Percentiles rank a stretch among this genome's conserved stretches.
Evolutionary conservation across 2,888 invertebrate genomes (phyloP).

Genomic region (Eustalomyia histrio): DNA sequence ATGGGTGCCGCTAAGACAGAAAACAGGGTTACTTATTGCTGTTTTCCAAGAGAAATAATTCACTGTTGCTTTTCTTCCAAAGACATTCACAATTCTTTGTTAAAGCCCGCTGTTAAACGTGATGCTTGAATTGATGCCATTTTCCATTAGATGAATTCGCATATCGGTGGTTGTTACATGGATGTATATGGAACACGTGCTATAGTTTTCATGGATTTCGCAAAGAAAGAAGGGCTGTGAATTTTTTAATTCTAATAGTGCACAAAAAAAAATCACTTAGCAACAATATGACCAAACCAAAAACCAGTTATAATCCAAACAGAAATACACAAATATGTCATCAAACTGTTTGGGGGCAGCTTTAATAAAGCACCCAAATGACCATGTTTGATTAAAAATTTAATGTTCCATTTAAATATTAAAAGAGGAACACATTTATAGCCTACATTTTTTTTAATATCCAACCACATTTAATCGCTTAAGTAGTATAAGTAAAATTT

Average conservation of each 20-base stretch:
- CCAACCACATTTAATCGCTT: background rate
- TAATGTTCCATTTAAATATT: slow-evolving; percentile 11
- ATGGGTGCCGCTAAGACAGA: slow-evolving; percentile 8
- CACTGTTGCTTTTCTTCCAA: slow-evolving; percentile 42
- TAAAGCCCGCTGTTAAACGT: slow-evolving; percentile 56
- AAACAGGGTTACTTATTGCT: slow-evolving; percentile 37
- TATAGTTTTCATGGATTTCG: slow-evolving; percentile 42
- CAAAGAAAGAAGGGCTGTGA: slow-evolving; percentile 14
- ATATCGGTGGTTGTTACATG: slow-evolving; percentile 40
- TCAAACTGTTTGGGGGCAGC: background rate
- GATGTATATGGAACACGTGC: slow-evolving; percentile 55
- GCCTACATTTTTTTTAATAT: slow-evolving; percentile 3
- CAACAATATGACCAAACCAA: slow-evolving; percentile 31
- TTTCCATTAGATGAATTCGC: slow-evolving; percentile 23
- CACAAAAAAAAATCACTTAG: slow-evolving; percentile 16
- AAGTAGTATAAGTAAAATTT: background rate
- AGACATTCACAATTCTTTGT: slow-evolving; percentile 42
- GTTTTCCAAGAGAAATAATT: slow-evolving; percentile 41
- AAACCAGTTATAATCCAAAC: background rate
- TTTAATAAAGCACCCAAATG: background rate
- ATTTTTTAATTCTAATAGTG: background rate
- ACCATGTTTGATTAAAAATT: background rate
- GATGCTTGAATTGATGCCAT: slow-evolving; percentile 62
- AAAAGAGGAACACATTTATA: background rate
- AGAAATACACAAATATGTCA: background rate